Base-by-base conservation (phyloP, 1,140 invertebrate species). In the Bombus soroeensis region DNA sequence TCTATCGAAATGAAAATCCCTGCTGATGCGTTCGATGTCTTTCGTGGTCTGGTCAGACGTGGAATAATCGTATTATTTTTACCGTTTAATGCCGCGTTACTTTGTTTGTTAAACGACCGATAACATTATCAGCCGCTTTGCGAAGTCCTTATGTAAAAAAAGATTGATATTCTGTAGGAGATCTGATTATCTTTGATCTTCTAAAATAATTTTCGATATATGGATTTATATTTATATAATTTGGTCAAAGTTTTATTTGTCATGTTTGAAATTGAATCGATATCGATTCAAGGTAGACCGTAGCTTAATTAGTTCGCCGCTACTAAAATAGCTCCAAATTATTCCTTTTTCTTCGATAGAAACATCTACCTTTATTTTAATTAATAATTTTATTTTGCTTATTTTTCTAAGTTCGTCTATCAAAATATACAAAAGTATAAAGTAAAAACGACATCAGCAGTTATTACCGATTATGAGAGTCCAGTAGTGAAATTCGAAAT, bases 1-100 rank as follows among this genome's bases (percentile, higher is more conserved):
- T 28, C 25, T 25, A 82, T 82, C 66, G 57, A 75, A 73, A 82
- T 47, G 72, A 82, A 82, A 82, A 82, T 75, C 57, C 39, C 18
- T n/a, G 70, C 22, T 37, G 53, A 9, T 28, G 6, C 53, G 32
- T 12, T 43, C 39, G 41, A 2, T n/a, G 41, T 37, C 47, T 75
- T 82, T 82, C 47, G 57, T 82, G n/a, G 1, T 10, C 28, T n/a
- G 41, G 6, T n/a, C 71, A 43, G n/a, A 73, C 39, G 1, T 4
- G 39, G 6, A 64, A 47, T 47, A 75, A 82, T 82, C 39, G 22
- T 39, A 75, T 75, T 75, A 47, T 39, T 25, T 47, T n/a, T 64
- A 47, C n/a, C 25, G 15, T 10, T 22, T 47, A 66, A 64, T 39
- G 25, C 32, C 8, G n/a, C 39, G 53, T 28, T 37, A 64, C 41